Percentiles rank a stretch among this genome's conserved stretches.
Conservation (phyloP, 1,140 invertebrate species). For the Cepaea nemoralis region DNA sequence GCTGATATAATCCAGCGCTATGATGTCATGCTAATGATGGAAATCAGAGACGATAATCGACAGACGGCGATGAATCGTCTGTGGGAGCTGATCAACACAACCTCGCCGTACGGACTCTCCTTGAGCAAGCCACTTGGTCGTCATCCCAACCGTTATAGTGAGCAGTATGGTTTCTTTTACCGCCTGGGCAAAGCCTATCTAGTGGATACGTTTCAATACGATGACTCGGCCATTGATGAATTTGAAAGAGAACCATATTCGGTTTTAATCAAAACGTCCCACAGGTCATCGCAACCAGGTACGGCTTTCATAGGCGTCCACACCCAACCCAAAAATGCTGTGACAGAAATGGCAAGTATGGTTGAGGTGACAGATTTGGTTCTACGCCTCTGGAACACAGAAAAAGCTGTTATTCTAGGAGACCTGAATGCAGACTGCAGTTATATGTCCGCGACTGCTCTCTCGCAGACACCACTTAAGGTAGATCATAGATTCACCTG, state of each 20-base stretch:
- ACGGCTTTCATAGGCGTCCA: constrained; percentile 50
- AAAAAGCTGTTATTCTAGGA: constrained; percentile 63
- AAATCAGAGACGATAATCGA: not conserved
- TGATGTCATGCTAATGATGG: constrained; percentile 26
- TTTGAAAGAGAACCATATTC: constrained; percentile 54
- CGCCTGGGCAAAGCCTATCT: constrained; percentile 26
- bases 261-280: constrained; percentile 40
- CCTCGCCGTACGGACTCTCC: not conserved
- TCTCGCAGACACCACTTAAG: constrained; percentile 50
- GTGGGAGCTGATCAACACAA: not conserved
- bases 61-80: constrained; percentile 1
- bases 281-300: not conserved
- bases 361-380: constrained; percentile 44
- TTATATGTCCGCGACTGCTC: constrained; percentile 56
- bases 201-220: constrained; percentile 43
- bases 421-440: constrained; percentile 69
- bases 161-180: constrained; percentile 23
- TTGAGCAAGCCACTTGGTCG: constrained; percentile 2
- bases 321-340: constrained; percentile 47
- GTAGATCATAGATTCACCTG: constrained; percentile 58
- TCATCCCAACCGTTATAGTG: not conserved
- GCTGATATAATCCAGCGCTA: constrained; percentile 16
- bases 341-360: constrained; percentile 49
- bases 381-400: not conserved
- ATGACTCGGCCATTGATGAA: constrained; percentile 40